These are phyloP conservation scores for Eupithecia vulgata DNA, from an alignment of 2,888 invertebrate species.

Conservation along the genomic window DNA sequence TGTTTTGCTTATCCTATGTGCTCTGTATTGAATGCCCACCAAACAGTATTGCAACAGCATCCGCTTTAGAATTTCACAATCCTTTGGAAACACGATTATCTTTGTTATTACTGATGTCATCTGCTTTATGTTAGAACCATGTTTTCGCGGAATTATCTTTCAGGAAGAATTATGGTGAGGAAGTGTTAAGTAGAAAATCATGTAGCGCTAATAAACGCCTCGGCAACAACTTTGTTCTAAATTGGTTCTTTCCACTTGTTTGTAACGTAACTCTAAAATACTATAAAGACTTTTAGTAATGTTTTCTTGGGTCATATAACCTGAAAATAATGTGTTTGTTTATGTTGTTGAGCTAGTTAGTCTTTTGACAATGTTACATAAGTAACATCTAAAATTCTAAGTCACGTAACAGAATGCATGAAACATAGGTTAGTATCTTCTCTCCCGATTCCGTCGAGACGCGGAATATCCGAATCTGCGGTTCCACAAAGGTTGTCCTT, in stretches of 20 bases:
- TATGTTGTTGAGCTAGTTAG: constrained; percentile 5
- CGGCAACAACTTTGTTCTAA: neutral
- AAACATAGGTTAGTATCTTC: constrained; percentile 34
- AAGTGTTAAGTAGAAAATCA: constrained; percentile 7
- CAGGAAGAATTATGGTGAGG: neutral
- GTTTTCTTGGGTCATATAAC: constrained; percentile 5
- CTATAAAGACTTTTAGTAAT: constrained; percentile 9
- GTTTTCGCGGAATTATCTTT: neutral
- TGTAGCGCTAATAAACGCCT: constrained; percentile 13
- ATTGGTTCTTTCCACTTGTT: constrained; percentile 3
- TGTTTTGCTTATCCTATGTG: constrained; percentile 27
- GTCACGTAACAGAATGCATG: constrained; percentile 32
- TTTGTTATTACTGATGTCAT: constrained; percentile 18
- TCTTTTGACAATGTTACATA: constrained; percentile 21
- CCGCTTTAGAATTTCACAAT: constrained; percentile 49
- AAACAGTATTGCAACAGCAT: constrained; percentile 49
- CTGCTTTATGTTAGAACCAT: neutral
- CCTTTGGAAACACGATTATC: constrained; percentile 33
- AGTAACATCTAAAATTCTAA: constrained; percentile 21
- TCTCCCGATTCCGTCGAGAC: constrained; percentile 32
- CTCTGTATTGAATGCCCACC: constrained; percentile 20
- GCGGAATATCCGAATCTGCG: constrained; percentile 33
- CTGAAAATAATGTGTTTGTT: constrained; percentile 17
- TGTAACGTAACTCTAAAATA: constrained; percentile 19
- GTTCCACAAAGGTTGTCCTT: constrained; percentile 38